Percentiles rank a stretch among this genome's conserved stretches.
Evolutionary conservation across 2,888 invertebrate species (phyloP).

Genomic region (Baronia brevicornis): DNA sequence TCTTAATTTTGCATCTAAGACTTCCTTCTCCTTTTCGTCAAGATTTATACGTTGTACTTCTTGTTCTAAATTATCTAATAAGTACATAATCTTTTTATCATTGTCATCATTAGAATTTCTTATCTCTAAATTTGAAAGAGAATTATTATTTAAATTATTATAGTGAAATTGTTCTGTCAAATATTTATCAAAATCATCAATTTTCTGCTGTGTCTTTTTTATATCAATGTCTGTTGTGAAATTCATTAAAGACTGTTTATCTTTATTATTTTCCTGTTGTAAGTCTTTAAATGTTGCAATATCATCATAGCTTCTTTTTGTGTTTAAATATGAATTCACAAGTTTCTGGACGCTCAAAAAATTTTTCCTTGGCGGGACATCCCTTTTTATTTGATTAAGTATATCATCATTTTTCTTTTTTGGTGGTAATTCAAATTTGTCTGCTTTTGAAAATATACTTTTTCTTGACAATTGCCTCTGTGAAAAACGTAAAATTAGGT

Average conservation of each 20-base stretch:
- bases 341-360: constrained; percentile 36
- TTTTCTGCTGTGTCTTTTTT: no score
- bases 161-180: no score
- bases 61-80: constrained; percentile 46
- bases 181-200: no score
- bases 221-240: no score
- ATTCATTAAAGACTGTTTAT: no score
- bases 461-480: constrained; percentile 16
- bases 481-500: no score
- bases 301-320: constrained; percentile 19
- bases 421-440: constrained; percentile 19
- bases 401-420: constrained; percentile 12
- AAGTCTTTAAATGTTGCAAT: not conserved
- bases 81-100: constrained; percentile 38
- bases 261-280: no score
- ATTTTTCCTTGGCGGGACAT: constrained; percentile 42
- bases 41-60: constrained; percentile 45
- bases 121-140: constrained; percentile 8
- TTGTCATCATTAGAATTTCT: constrained; percentile 26
- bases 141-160: constrained; percentile 11
- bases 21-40: constrained; percentile 36
- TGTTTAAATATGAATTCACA: constrained; percentile 33
- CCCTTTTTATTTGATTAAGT: constrained; percentile 23
- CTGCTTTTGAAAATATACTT: constrained; percentile 22
- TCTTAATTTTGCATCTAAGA: constrained; percentile 48